Base-by-base conservation (phyloP, 2,797 vertebrate species). In the Malurus splendens region DNA sequence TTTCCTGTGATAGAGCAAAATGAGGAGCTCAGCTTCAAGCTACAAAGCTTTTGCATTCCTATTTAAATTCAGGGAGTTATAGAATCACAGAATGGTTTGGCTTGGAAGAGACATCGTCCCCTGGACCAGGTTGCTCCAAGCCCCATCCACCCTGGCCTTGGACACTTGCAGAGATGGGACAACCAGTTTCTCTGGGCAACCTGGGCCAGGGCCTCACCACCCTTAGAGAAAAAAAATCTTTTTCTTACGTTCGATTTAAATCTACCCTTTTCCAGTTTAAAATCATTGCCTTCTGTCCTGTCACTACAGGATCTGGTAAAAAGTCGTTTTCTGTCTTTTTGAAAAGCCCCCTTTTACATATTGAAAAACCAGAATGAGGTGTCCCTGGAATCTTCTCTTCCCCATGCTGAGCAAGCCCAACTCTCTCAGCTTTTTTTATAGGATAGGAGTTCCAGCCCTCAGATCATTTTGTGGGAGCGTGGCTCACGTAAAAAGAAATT, bases 1-100 rank as follows among this genome's bases (percentile, higher is more conserved):
- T 99, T 93, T 99, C 98, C 98, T 99, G 65, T 89, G 41, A 12
- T 25, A 39, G 54, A 71, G 41, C 1, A 15, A 48, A 90, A 41
- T 14, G 18, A 28, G 15, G 39, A 11, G 48, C 61, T 85, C 41
- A 74, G 14, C 55, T 90, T 15, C 67, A 44, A 51, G 38, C 10
- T 67, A 30, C 38, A 82, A 67, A 85, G 25, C 25, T 51, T 87
- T 64, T 76, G 17, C 20, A 65, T 74, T 76, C 64, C 41, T 65
- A 27, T 56, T 76, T 41, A 36, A 67, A 42, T 60, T 42, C 44
- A 65, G 32, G 18, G 28, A 68, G 10, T 24, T 20, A 7, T 0
- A 57, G 70, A 71, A 64, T 74, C 38, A 67, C 65, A 60, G 42
- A 72, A 61, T 24, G 15, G 28, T 45, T 90, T 88, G 17, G 6